These are phyloP conservation scores for Melinaea marsaeus DNA, from an alignment of 2,888 invertebrate species.

Conservation along the genomic window DNA sequence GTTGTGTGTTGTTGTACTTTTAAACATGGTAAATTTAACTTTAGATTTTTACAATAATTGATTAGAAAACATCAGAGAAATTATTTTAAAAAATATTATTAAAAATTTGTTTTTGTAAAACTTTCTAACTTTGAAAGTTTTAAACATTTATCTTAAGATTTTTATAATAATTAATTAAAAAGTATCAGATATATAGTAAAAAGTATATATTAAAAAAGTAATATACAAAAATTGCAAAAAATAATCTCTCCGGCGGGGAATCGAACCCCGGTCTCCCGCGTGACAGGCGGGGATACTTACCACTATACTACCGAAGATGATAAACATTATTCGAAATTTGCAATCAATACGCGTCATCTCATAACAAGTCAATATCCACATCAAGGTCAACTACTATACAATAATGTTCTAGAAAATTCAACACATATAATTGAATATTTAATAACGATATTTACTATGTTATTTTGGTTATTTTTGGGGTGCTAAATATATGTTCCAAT, in stretches of 20 bases:
- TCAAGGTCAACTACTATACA: neutral
- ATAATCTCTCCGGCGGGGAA: slow-evolving; percentile 68
- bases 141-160: too few relatives aligned
- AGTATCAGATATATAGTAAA: too few relatives aligned
- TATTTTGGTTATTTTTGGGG: neutral
- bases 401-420: too few relatives aligned
- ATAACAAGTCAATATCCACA: neutral
- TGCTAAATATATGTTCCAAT: slow-evolving; percentile 14
- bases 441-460: too few relatives aligned
- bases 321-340: neutral
- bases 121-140: neutral
- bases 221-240: neutral
- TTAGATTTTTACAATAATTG: too few relatives aligned
- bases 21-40: too few relatives aligned
- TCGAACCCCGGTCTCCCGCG: slow-evolving; percentile 80
- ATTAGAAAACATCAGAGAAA: too few relatives aligned
- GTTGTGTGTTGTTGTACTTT: neutral
- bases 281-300: slow-evolving; percentile 79
- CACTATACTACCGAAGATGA: slow-evolving; percentile 77
- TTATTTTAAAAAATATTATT: too few relatives aligned
- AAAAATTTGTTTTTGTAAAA: neutral
- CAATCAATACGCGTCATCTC: neutral
- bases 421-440: too few relatives aligned
- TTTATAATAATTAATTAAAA: too few relatives aligned
- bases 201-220: neutral